These are phyloP conservation scores for Zoanthus gigantus DNA, from an alignment of 92 coral and sea anemone genomes.

Conservation along the genomic window DNA sequence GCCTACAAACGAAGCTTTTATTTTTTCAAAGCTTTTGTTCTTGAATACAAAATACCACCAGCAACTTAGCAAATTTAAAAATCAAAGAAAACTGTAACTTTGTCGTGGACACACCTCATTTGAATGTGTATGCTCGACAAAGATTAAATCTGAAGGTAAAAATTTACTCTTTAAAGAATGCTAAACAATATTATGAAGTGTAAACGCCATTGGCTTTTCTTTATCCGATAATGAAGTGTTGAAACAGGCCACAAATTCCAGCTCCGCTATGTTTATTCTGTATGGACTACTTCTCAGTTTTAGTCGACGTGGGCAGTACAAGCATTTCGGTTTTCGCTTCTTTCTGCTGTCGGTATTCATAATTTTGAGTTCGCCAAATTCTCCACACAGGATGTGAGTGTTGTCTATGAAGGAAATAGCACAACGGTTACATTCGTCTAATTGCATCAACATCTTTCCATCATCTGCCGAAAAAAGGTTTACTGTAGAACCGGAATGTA, in stretches of 20 bases:
- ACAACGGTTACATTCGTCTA: conserved; percentile 20
- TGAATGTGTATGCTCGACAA: too few relatives aligned
- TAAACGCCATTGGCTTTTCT: conserved; percentile 16
- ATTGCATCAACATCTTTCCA: conserved; percentile 26
- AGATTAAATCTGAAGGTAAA: too few relatives aligned
- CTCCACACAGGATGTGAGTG: conserved; percentile 23
- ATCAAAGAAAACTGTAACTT: too few relatives aligned
- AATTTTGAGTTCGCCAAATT: conserved; percentile 3
- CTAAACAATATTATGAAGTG: conserved; percentile 19
- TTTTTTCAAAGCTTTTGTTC: too few relatives aligned
- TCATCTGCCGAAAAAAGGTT: conserved; percentile 35
- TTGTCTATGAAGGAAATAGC: conserved; percentile 39
- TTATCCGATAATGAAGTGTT: neutral
- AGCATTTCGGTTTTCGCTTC: neutral
- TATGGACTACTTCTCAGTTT: neutral
- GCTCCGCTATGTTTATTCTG: neutral
- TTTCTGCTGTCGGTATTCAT: conserved; percentile 1
- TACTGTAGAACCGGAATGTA: neutral
- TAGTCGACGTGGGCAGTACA: conserved; percentile 21
- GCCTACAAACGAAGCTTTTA: too few relatives aligned
- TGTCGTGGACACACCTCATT: too few relatives aligned
- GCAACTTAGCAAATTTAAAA: too few relatives aligned
- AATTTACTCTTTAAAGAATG: too few relatives aligned
- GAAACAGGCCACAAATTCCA: conserved; percentile 20
- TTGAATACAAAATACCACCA: too few relatives aligned